These are phyloP conservation scores for Nephotettix cincticeps DNA, from an alignment of 1,140 invertebrate species.

Conservation along the genomic window DNA sequence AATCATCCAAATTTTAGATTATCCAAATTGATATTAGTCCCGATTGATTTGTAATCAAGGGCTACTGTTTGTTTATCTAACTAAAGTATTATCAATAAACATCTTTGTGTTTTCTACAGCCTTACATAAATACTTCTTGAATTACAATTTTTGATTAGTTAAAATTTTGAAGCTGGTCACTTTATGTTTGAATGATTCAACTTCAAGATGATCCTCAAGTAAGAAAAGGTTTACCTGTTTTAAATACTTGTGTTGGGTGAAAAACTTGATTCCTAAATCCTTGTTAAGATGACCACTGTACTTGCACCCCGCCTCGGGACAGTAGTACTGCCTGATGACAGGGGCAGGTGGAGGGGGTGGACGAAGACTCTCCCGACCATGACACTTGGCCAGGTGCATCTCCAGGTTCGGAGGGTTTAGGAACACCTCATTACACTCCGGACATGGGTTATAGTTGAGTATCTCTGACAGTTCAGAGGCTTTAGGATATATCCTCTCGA, in stretches of 20 bases:
- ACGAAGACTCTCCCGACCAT: neutral
- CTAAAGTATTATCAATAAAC: no score
- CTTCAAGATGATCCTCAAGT: no score
- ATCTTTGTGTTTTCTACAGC: no score
- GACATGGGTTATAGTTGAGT: conserved; percentile 22
- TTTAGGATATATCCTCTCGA: conserved; percentile 15
- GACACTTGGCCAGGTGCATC: conserved; percentile 3
- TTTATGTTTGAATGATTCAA: no score
- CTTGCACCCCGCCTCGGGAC: conserved; percentile 17
- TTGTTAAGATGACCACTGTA: neutral
- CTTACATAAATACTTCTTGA: no score
- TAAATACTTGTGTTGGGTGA: conserved; percentile 23
- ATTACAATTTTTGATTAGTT: no score
- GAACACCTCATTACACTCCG: conserved; percentile 18
- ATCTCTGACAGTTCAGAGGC: conserved; percentile 18
- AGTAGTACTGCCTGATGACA: conserved; percentile 17
- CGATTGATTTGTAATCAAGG: no score
- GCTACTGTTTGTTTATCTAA: no score
- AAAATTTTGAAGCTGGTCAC: no score
- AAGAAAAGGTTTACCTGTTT: conserved; percentile 21
- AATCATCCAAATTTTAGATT: no score
- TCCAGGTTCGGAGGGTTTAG: conserved; percentile 16
- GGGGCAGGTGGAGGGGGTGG: no score
- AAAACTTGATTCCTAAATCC: neutral
- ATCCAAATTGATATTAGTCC: no score